phyloP scores from a whole-genome alignment of 2,797 vertebrate genomes.

The Crax fasciolata region DNA sequence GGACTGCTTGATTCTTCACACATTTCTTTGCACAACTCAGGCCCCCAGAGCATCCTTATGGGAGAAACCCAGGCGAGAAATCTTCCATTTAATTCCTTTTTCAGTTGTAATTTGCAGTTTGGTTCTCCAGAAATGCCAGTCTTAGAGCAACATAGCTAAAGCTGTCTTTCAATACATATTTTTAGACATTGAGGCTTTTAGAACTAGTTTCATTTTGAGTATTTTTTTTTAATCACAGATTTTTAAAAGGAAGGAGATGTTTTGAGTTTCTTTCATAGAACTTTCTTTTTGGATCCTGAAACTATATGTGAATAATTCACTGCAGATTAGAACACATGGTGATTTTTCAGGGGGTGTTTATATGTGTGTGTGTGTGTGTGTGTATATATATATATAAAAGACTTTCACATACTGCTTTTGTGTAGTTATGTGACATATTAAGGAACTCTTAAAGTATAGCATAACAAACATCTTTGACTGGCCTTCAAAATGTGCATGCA shows the following conservation, averaged over 20 bases:
- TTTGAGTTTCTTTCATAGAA: slow-evolving; percentile 4
- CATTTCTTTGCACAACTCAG: neutral
- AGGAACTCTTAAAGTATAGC: slow-evolving; percentile 15
- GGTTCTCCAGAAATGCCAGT: neutral
- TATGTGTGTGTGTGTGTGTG: neutral
- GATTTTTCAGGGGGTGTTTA: neutral
- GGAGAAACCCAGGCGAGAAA: neutral
- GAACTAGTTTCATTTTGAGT: slow-evolving; percentile 8
- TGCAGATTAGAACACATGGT: neutral
- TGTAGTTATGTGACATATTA: neutral
- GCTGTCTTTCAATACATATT: neutral
- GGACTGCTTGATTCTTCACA: slow-evolving; percentile 5
- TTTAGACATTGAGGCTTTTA: slow-evolving; percentile 29
- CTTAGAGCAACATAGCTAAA: neutral
- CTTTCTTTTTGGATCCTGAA: neutral
- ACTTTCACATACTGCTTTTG: neutral
- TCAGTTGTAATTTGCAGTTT: slow-evolving; percentile 15
- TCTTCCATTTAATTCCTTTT: slow-evolving; percentile 19
- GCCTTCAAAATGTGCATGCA: neutral
- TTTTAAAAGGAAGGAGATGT: neutral
- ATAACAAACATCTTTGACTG: neutral
- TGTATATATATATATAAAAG: no score
- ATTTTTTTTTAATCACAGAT: neutral
- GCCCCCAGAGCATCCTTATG: neutral
- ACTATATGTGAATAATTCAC: neutral